Conservation (phyloP, 2,113 vertebrate species). For the Danionella cerebrum region DNA sequence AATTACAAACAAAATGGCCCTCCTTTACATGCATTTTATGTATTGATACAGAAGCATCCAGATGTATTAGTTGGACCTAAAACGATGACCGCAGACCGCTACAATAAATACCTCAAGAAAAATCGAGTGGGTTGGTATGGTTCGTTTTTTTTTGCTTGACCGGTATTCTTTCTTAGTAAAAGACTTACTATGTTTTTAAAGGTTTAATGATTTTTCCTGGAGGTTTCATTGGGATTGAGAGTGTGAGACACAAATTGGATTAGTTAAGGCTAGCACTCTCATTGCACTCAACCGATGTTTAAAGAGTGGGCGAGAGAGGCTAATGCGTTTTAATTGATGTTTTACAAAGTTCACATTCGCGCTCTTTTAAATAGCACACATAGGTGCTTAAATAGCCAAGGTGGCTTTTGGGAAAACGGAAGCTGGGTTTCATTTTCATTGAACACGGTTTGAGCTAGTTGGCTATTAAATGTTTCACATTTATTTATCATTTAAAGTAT, state of each 20-base stretch:
- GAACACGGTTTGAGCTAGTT: too few relatives aligned
- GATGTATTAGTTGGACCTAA: neutral
- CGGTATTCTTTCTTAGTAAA: too few relatives aligned
- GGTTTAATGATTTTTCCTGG: neutral
- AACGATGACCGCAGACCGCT: neutral
- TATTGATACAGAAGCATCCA: neutral
- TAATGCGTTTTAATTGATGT: conserved; percentile 26
- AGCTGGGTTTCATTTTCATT: neutral
- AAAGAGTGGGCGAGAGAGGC: neutral
- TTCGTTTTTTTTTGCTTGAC: too few relatives aligned
- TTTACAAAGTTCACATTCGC: conserved; percentile 15
- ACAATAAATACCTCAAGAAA: neutral
- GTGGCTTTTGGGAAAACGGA: neutral
- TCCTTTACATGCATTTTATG: neutral
- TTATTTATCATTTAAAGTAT: too few relatives aligned
- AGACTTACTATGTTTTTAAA: too few relatives aligned
- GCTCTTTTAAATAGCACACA: neutral
- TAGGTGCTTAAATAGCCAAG: neutral
- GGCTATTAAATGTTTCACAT: too few relatives aligned
- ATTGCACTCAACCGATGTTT: neutral
- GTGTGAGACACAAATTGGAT: neutral
- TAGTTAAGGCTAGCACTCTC: conserved; percentile 8
- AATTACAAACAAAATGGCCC: neutral
- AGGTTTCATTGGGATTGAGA: neutral
- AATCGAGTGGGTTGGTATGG: too few relatives aligned